Evolutionary conservation across 1,140 invertebrate genomes (phyloP).

Genomic region (Bombus balteatus): DNA sequence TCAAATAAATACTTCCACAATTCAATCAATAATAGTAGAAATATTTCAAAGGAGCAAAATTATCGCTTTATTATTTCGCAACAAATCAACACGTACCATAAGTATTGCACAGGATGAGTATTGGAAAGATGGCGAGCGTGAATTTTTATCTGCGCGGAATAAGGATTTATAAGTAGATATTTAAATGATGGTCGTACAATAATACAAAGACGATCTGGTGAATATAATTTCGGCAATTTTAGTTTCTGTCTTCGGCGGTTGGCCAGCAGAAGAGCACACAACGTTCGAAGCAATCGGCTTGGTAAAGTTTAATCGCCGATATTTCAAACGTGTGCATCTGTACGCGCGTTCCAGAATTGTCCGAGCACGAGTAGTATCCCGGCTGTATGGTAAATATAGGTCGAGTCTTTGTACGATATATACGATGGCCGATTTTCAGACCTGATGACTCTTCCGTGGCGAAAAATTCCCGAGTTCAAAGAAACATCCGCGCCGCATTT

Average conservation of each 20-base stretch:
- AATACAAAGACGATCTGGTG: neutral
- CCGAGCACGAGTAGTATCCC: neutral
- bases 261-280: neutral
- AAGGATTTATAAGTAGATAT: neutral
- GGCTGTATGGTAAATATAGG: conserved; percentile 8
- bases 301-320: conserved; percentile 25
- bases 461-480: conserved; percentile 12
- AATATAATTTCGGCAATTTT: conserved; percentile 4
- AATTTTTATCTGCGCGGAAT: neutral
- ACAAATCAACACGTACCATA: neutral
- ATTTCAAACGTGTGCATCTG: conserved; percentile 21
- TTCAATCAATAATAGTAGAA: too few relatives aligned
- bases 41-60: too few relatives aligned
- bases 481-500: neutral
- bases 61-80: neutral
- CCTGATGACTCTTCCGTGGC: neutral
- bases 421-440: conserved; percentile 17
- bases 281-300: conserved; percentile 1
- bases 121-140: neutral
- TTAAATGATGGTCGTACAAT: neutral
- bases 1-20: too few relatives aligned
- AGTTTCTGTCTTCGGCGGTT: neutral
- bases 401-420: conserved; percentile 16
- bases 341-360: conserved; percentile 12
- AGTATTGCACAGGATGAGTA: neutral